Conservation (phyloP, 2,888 invertebrate species). For the Scaptomyza polygonia region DNA sequence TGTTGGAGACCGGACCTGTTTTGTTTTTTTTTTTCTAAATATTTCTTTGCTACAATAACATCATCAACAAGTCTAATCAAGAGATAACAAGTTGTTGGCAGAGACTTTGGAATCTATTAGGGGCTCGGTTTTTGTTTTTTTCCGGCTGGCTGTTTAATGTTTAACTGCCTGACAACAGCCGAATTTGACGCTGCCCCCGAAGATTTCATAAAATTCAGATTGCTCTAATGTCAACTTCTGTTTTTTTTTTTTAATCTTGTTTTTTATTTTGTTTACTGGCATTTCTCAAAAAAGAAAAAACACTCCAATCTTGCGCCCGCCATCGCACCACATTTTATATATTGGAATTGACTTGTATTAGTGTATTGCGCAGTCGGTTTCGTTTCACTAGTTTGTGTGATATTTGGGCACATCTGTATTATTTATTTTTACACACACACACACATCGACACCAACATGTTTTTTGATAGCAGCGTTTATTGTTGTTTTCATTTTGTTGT, state of each 20-base stretch:
- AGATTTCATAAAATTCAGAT: slow-evolving; percentile 38
- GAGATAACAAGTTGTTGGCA: slow-evolving; percentile 31
- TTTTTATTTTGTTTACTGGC: too few species aligned
- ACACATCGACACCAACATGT: slow-evolving; percentile 14
- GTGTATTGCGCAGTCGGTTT: too few species aligned
- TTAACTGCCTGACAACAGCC: slow-evolving; percentile 39
- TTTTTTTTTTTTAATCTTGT: slow-evolving; percentile 41
- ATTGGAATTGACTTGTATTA: too few species aligned
- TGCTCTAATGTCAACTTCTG: slow-evolving; percentile 16
- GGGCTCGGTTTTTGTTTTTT: slow-evolving; percentile 41
- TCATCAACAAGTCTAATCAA: slow-evolving; percentile 30
- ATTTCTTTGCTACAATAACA: slow-evolving; percentile 29
- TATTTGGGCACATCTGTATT: slow-evolving; percentile 57
- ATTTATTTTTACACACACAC: slow-evolving; percentile 53
- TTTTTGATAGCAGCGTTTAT: slow-evolving; percentile 60
- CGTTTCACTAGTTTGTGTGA: background rate
- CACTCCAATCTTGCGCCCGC: too few species aligned
- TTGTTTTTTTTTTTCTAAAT: background rate
- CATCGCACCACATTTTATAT: too few species aligned
- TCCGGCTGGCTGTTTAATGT: slow-evolving; percentile 40
- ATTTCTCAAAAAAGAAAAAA: too few species aligned
- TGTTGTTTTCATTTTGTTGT: slow-evolving; percentile 43
- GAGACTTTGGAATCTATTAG: slow-evolving; percentile 34
- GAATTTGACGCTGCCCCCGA: slow-evolving; percentile 8
- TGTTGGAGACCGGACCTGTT: slow-evolving; percentile 53